These are phyloP conservation scores for Microctenopoma lineatum DNA, from an alignment of 2,797 vertebrate species.

Conservation along the genomic window DNA sequence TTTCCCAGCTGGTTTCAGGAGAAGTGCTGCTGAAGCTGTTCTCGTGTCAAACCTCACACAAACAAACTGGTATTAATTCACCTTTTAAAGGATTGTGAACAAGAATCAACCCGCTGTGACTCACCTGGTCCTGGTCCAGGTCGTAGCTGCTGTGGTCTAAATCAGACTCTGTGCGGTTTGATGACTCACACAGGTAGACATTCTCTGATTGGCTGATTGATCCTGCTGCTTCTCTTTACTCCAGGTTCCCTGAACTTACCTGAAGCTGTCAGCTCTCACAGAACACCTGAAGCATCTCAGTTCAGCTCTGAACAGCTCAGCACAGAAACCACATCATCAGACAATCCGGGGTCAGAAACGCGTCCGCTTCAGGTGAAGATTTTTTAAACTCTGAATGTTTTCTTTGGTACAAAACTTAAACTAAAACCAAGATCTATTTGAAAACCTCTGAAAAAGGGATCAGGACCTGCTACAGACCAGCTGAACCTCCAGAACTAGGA, in stretches of 20 bases:
- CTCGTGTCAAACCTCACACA: not conserved
- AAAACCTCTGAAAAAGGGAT: not conserved
- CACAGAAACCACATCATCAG: not conserved
- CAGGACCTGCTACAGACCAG: not conserved
- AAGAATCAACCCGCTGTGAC: constrained; percentile 27
- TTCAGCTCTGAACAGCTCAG: not conserved
- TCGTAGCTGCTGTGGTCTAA: not conserved
- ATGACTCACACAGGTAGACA: constrained; percentile 46
- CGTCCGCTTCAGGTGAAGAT: constrained; percentile 8
- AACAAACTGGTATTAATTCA: not conserved
- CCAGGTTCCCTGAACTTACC: constrained; percentile 40
- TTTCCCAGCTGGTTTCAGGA: too few species aligned
- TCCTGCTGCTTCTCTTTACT: constrained; percentile 14
- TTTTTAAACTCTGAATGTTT: not conserved
- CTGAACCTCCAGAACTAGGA: not conserved
- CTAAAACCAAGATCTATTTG: constrained; percentile 1
- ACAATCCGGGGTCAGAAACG: not conserved
- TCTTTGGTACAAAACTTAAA: not conserved
- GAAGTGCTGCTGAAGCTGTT: not conserved
- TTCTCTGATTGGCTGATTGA: constrained; percentile 26
- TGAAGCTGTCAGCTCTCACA: constrained; percentile 1
- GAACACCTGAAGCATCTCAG: constrained; percentile 12
- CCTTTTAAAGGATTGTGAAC: not conserved
- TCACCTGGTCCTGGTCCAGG: constrained; percentile 41
- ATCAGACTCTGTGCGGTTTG: constrained; percentile 6